phyloP scores from a whole-genome alignment of 2,888 invertebrate species.

The Falcaria lacertinaria region DNA sequence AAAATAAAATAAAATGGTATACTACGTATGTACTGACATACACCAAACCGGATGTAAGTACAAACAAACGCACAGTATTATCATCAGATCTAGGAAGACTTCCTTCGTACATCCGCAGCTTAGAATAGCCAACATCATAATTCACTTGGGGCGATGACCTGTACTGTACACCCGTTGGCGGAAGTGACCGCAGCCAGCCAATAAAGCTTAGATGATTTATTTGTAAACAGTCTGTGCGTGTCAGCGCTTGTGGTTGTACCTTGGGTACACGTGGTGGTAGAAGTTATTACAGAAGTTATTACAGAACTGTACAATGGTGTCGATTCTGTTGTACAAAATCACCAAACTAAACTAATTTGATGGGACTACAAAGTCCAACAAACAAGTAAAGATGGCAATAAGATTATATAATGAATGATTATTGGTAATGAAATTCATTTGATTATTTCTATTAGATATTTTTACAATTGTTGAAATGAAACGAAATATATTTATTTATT shows the following conservation, averaged over 20 bases:
- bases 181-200: conserved; percentile 35
- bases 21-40: not conserved
- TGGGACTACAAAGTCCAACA: no score
- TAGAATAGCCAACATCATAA: conserved; percentile 43
- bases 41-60: conserved; percentile 1
- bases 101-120: conserved; percentile 39
- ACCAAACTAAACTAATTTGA: no score
- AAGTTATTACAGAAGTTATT: conserved; percentile 8
- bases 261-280: conserved; percentile 27
- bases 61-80: conserved; percentile 4
- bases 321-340: no score
- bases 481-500: no score
- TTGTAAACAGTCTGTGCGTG: conserved; percentile 70
- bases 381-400: no score
- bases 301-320: no score
- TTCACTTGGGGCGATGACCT: conserved; percentile 35
- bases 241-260: conserved; percentile 61
- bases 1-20: no score
- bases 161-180: conserved; percentile 20
- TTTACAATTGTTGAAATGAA: no score
- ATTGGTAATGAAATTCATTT: no score
- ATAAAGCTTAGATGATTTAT: conserved; percentile 74
- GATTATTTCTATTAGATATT: no score
- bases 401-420: no score
- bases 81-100: conserved; percentile 27